Percentiles rank a stretch among this genome's conserved stretches.
Evolutionary conservation across 2,113 vertebrate genomes (phyloP).

Genomic region (Tachysurus vachellii): DNA sequence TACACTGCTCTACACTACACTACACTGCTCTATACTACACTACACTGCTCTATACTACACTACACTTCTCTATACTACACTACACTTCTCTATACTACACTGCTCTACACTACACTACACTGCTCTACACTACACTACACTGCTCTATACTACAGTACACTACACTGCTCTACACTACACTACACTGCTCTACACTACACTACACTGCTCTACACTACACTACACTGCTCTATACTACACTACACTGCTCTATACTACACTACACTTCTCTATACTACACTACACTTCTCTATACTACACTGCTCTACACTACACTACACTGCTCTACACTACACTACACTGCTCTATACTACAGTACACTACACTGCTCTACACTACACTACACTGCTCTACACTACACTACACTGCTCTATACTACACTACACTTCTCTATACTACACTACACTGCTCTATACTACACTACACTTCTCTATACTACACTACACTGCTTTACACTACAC

Average conservation of each 20-base stretch:
- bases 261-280: neutral
- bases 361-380: neutral
- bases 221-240: neutral
- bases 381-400: too few relatives aligned
- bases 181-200: neutral
- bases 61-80: neutral
- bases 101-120: neutral
- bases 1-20: neutral
- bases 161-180: too few relatives aligned
- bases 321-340: neutral
- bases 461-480: neutral
- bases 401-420: too few relatives aligned
- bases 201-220: neutral
- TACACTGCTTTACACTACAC: neutral
- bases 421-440: neutral
- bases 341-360: neutral
- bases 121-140: neutral
- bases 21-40: too few relatives aligned
- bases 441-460: neutral
- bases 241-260: neutral
- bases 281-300: neutral
- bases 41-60: too few relatives aligned
- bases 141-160: neutral
- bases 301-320: neutral
- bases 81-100: neutral